Evolutionary conservation across 1,140 invertebrate species (phyloP).

Genomic region (Rhagoletis pomonella): DNA sequence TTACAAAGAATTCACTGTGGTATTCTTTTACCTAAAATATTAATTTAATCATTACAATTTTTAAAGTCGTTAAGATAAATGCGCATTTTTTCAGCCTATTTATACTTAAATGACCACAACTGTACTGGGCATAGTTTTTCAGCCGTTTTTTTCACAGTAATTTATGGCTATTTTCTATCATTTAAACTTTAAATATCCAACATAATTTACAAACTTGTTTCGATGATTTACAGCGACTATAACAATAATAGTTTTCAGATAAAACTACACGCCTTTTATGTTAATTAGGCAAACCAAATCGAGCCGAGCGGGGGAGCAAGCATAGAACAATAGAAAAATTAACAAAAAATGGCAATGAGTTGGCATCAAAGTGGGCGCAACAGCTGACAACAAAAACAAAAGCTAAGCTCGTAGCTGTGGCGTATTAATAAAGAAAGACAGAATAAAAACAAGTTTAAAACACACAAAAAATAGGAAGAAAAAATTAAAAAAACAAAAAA

Average conservation of each 20-base stretch:
- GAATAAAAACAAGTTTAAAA: not conserved
- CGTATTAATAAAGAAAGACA: not conserved
- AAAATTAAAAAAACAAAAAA: not conserved
- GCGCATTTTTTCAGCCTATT: no score
- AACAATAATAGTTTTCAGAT: constrained; percentile 36
- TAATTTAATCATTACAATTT: no score
- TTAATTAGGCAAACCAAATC: constrained; percentile 7
- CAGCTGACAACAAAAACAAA: not conserved
- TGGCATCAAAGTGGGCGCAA: not conserved
- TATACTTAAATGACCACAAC: no score
- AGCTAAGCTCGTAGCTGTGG: not conserved
- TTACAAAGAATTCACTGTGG: no score
- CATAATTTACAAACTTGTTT: constrained; percentile 49
- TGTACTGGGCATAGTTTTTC: no score
- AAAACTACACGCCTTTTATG: constrained; percentile 47
- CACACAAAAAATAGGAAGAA: not conserved
- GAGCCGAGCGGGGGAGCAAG: not conserved
- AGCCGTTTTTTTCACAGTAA: not conserved
- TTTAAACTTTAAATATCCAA: not conserved
- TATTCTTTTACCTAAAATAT: no score
- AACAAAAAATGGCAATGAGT: not conserved
- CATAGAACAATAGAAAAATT: constrained; percentile 18
- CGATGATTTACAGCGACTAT: constrained; percentile 17
- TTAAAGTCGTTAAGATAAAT: no score
- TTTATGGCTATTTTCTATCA: constrained; percentile 3